Evolutionary conservation across 2,888 invertebrate species (phyloP).

Genomic region (Pyrgus malvae): DNA sequence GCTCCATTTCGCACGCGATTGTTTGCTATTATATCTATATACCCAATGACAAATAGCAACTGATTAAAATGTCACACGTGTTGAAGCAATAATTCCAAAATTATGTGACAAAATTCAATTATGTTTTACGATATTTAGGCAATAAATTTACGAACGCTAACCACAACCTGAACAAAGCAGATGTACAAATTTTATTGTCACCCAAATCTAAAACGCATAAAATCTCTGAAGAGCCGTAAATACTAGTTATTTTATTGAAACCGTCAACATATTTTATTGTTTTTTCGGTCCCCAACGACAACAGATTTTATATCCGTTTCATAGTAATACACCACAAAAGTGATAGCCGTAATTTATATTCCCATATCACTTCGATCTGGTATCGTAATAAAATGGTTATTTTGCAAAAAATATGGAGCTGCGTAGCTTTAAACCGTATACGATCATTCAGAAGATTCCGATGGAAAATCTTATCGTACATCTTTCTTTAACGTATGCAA

Average conservation of each 20-base stretch:
- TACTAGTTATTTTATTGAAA: conserved; percentile 20
- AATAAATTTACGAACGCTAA: conserved; percentile 14
- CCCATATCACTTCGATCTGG: conserved; percentile 27
- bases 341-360: conserved; percentile 46
- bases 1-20: no score
- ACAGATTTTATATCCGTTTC: conserved; percentile 27
- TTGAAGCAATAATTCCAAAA: no score
- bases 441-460: background rate
- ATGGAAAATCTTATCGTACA: conserved; percentile 15
- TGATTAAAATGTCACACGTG: no score
- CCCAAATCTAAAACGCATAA: conserved; percentile 8
- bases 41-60: no score
- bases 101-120: background rate
- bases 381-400: conserved; percentile 26
- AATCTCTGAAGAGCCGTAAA: conserved; percentile 5
- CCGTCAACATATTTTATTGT: conserved; percentile 13
- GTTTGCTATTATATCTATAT: no score
- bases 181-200: conserved; percentile 9
- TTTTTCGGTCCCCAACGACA: conserved; percentile 8
- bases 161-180: conserved; percentile 7
- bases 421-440: conserved; percentile 9
- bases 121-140: conserved; percentile 2
- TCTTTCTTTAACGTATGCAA: conserved; percentile 8
- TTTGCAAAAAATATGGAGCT: conserved; percentile 22
- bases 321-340: conserved; percentile 22